Base-by-base conservation (phyloP, 2,113 vertebrate species). In the Bettongia penicillata region DNA sequence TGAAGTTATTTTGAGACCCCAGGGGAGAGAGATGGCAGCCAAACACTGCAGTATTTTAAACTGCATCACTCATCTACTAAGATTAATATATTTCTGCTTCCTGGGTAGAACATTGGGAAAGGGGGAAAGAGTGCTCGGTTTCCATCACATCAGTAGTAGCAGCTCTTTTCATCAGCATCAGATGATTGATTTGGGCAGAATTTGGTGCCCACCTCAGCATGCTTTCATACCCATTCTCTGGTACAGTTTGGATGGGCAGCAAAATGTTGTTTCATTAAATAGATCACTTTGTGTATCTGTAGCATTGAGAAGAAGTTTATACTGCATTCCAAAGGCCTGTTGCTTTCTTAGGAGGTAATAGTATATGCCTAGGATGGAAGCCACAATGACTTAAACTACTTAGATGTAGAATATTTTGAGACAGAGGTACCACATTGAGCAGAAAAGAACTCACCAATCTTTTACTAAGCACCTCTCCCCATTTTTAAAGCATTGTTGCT, bases 11-110 rank as follows among this genome's bases (percentile, higher is more conserved):
- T 68, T 92, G 98, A 98, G 97, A 96, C 97, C 95, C 98, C 94
- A 23, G 97, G 96, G 97, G 95, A 95, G 95, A 50, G 93, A 93
- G 1, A 96, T 89, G 96, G 97, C 97, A 95, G 96, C 97, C 97
- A 92, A 97, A 68, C 43, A 93, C 95, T 98, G 98, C 97, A 89
- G 98, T 97, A 68, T 98, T 98, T 95, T 91, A 98, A 98, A 98
- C 97, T 5, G 3, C 94, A 96, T 98, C 98, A 97, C 97, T 98
- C 98, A 43, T 94, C 96, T 68, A 68, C 93, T 91, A 96, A 95
- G 96, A 98, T 98, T 98, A 98, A 98, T 98, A 97, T 93, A 2
- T 97, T 95, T 68, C 50, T 11, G 97, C 93, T 96, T 84, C 96
- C 97, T 92, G 23, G 95, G 84, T 94, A 89, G 96, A 91, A 61